A percentile compares a stretch with the other conserved stretches of the same genome.
Evolutionary conservation across 1,140 invertebrate species (phyloP).

Genomic region (Centruroides sculpturatus): DNA sequence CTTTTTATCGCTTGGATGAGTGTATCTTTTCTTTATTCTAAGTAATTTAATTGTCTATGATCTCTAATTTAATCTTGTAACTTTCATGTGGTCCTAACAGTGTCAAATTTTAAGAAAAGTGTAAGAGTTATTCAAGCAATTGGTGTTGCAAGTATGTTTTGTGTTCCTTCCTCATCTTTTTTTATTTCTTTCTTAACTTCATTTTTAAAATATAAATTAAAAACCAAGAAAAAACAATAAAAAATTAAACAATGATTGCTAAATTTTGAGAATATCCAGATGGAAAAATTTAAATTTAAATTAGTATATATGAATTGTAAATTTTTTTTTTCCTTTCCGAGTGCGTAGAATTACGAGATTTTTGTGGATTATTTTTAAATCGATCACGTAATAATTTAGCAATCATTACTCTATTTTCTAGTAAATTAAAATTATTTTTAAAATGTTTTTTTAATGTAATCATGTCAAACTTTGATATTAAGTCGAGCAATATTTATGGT

Average conservation of each 20-base stretch:
- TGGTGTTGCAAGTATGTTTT: slow-evolving; percentile 86
- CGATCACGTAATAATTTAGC: no score
- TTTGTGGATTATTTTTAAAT: no score
- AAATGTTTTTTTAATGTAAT: no score
- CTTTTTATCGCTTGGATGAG: not conserved
- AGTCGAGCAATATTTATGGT: no score
- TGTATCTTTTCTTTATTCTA: not conserved
- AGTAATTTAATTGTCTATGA: not conserved
- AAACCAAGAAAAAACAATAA: not conserved
- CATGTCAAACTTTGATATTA: no score
- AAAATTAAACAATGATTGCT: not conserved
- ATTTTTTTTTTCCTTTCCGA: no score
- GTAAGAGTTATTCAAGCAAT: slow-evolving; percentile 96
- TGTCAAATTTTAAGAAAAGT: slow-evolving; percentile 79
- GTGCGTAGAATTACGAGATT: no score
- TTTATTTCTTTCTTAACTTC: not conserved
- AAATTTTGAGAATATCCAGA: no score
- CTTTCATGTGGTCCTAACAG: not conserved
- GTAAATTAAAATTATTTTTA: no score
- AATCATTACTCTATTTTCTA: no score
- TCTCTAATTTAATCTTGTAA: not conserved
- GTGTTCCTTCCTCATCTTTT: not conserved
- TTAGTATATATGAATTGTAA: no score
- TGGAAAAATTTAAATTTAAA: no score
- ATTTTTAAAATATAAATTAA: not conserved